Evolutionary conservation across 1,140 invertebrate species (phyloP), one percentile per base, ranked within the genome.

Genomic region (Hestina assimilis): DNA sequence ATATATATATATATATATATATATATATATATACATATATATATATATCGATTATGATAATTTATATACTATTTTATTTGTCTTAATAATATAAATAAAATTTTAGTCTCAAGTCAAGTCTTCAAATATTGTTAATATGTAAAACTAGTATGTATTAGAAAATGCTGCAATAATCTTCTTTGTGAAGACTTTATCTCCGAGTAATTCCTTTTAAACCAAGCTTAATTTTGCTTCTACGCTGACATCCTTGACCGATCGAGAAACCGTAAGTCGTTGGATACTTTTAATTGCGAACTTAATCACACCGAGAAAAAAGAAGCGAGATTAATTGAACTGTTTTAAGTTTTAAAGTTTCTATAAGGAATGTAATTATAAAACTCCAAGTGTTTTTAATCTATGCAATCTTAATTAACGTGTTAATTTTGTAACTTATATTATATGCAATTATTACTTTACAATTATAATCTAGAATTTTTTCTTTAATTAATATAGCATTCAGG

Each of bases 271-370:
- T 63, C 57, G 61, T 63, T 63, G 55, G 51, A 58, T 59, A 63
- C 61, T 67, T 65, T 73, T 67, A 67, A 68, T 64, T 66, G 51
- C 40, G 26, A 53, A 58, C 63, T 52, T 59, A 65, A 66, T 59
- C 52, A 42, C 53, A 60, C 60, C 54, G 35, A 59, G 57, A 40
- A 63, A 59, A 62, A 63, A 61, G 59, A 48, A 63, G 21, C 23
- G 38, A 63, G 61, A 63, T 53, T 54, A 56, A 64, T 59, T 59
- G 48, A 54, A 55, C 60, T 50, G 52, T 45, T 43, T 54, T 43
- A 53, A 59, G 42, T 59, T 56, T 58, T 48, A 50, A 48, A 58
- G 50, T 53, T 67, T 51, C 47, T 45, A 47, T 45, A 53, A 26
- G 12, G 43, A 59, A 50, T 52, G 43, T 42, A 47, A 53, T 59